These are phyloP conservation scores for Todus mexicanus DNA, from an alignment of 2,797 vertebrate genomes.

Conservation along the genomic window DNA sequence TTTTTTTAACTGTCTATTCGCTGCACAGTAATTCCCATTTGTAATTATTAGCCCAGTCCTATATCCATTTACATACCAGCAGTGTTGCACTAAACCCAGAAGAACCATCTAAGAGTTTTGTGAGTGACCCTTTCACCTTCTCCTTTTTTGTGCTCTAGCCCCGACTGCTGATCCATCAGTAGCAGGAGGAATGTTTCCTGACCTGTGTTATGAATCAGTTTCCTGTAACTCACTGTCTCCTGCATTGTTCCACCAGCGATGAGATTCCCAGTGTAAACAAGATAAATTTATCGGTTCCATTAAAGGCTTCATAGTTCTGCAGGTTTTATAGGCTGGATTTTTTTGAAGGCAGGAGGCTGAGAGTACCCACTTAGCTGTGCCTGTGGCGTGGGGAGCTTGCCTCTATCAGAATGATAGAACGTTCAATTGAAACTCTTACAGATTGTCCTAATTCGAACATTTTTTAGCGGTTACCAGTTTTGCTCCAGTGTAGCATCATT, in stretches of 20 bases:
- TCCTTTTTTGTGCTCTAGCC: neutral
- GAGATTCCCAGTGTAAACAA: constrained; percentile 20
- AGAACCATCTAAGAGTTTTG: neutral
- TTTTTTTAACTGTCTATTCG: neutral
- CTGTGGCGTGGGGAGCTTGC: constrained; percentile 1
- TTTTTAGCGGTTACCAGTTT: neutral
- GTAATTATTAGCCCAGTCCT: neutral
- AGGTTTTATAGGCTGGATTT: constrained; percentile 36
- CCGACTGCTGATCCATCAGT: neutral
- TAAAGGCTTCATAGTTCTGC: constrained; percentile 27
- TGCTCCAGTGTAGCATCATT: neutral
- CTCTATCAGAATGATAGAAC: constrained; percentile 12
- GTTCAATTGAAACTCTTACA: constrained; percentile 13
- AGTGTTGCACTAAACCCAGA: neutral
- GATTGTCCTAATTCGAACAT: constrained; percentile 25
- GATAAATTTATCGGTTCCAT: constrained; percentile 55
- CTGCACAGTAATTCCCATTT: neutral
- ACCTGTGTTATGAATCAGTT: constrained; percentile 5
- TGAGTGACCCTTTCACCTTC: neutral
- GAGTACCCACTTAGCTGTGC: constrained; percentile 43
- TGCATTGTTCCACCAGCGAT: neutral
- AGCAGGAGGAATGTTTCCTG: constrained; percentile 21
- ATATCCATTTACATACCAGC: neutral
- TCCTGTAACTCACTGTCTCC: neutral
- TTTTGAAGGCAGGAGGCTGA: constrained; percentile 30